Evolutionary conservation across 2,797 vertebrate species (phyloP), one percentile per base, ranked within the genome.

Genomic region (Myotis daubentonii): DNA sequence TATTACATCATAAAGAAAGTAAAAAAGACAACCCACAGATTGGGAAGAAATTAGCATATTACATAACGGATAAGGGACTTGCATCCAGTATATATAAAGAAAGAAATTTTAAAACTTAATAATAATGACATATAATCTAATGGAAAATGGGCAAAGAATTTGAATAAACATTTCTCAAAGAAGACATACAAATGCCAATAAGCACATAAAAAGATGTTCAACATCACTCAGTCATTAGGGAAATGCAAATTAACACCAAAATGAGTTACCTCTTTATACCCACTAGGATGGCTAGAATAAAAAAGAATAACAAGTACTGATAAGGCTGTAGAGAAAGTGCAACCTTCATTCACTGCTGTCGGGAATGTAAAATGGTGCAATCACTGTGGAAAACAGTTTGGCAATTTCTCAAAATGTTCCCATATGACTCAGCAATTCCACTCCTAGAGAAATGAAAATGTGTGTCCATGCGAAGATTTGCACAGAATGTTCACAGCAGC

Each of bases 381-480:
- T 92, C 60, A 9, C 66, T 25, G 38, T 30, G 70, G 78, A 75
- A 74, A 66, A 49, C 9, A 71, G 20, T 60, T 36, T 33, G 90
- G 57, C 83, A 83, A 15, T 53, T 84, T 91, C 83, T 93, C 68
- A 55, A 78, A 94, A 62, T 20, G 41, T 91, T 94, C 78, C 44
- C 87, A 78, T 75, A 51, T 33, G 84, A 91, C 38, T 25, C 75
- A 70, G 75, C 6, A 33, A 44, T 36, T 89, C 80, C 23, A 55
- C 49, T 70, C 38, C 84, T 33, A 47, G 85, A 79, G 70, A 95
- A 93, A 44, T 28, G 55, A 68, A 87, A 87, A 87, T 38, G 75
- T 19, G 38, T 25, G 76, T 70, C 62, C 51, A 55, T 8, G 55
- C 62, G 84, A 44, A 78, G 85, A n/a, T 47, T 22, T 22, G 38